These are phyloP conservation scores for Austrofundulus limnaeus DNA, from an alignment of 2,113 vertebrate species.

Conservation along the genomic window DNA sequence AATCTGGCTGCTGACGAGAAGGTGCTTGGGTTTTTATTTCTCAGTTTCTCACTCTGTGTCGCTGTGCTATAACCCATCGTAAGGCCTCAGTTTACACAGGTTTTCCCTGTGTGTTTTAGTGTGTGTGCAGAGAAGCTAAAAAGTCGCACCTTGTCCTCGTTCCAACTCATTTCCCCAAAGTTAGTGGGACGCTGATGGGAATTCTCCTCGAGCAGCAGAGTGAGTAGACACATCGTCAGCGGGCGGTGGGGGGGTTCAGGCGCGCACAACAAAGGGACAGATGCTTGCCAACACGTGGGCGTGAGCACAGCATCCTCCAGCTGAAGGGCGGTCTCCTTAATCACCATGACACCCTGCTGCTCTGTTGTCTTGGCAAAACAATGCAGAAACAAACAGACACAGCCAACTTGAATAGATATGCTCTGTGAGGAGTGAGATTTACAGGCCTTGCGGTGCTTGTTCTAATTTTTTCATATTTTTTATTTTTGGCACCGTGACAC, in stretches of 20 bases:
- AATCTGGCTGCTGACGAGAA: neutral
- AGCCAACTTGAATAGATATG: constrained; percentile 51
- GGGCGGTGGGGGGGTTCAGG: neutral
- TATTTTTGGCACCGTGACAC: neutral
- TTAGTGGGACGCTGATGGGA: constrained; percentile 18
- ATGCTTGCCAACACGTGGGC: constrained; percentile 55
- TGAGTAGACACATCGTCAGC: constrained; percentile 20
- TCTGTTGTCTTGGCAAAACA: constrained; percentile 45
- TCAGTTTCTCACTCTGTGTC: neutral
- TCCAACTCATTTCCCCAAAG: constrained; percentile 17
- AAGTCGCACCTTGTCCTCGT: constrained; percentile 1
- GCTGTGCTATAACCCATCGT: neutral
- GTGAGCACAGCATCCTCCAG: constrained; percentile 44
- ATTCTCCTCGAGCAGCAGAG: constrained; percentile 16
- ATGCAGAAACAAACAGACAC: constrained; percentile 42
- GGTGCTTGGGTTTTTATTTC: neutral
- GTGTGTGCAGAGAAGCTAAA: constrained; percentile 1
- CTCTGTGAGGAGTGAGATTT: constrained; percentile 46
- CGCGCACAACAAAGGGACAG: constrained; percentile 32
- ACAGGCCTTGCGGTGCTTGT: constrained; percentile 21
- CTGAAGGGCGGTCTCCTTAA: constrained; percentile 58
- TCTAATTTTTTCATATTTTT: too few relatives aligned
- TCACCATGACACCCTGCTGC: constrained; percentile 59
- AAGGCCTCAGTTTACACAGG: neutral
- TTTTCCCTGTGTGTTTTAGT: neutral